Evolutionary conservation across 2,888 invertebrate genomes (phyloP).

Genomic region (Kuschelorhynchus macadamiae): DNA sequence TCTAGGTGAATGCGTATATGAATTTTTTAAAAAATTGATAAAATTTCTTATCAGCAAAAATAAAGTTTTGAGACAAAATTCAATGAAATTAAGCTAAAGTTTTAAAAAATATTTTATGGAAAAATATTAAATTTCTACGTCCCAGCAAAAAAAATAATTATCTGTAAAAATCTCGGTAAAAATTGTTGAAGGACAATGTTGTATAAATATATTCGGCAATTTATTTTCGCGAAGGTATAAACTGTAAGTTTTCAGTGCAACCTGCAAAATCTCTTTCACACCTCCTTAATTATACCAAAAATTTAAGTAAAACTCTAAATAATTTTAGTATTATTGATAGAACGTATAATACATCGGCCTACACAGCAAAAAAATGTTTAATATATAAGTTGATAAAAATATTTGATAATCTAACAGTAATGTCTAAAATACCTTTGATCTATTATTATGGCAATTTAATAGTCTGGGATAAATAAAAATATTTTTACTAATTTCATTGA

Average conservation of each 20-base stretch:
- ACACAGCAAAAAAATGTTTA: conserved; percentile 18
- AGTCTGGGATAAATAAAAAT: neutral
- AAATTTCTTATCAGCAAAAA: too few species aligned
- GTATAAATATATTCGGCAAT: conserved; percentile 45
- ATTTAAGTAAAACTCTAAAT: conserved; percentile 38
- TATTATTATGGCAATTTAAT: neutral
- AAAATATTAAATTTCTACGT: too few species aligned
- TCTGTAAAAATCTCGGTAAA: too few species aligned
- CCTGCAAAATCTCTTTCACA: conserved; percentile 45
- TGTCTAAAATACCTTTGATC: conserved; percentile 3
- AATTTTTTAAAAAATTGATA: too few species aligned
- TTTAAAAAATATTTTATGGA: too few species aligned
- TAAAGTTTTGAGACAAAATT: too few species aligned
- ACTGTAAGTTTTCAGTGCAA: conserved; percentile 40
- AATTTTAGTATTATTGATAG: conserved; percentile 47
- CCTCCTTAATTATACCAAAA: conserved; percentile 43
- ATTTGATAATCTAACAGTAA: neutral
- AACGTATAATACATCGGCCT: conserved; percentile 23
- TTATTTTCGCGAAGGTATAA: conserved; percentile 41
- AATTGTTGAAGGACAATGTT: conserved; percentile 41
- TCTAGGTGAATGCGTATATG: too few species aligned
- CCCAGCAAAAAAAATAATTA: too few species aligned
- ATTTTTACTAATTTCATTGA: neutral
- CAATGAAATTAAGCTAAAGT: too few species aligned
- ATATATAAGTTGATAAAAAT: conserved; percentile 11